phyloP scores from a whole-genome alignment of 2,113 vertebrate genomes.

The Daubentonia madagascariensis region DNA sequence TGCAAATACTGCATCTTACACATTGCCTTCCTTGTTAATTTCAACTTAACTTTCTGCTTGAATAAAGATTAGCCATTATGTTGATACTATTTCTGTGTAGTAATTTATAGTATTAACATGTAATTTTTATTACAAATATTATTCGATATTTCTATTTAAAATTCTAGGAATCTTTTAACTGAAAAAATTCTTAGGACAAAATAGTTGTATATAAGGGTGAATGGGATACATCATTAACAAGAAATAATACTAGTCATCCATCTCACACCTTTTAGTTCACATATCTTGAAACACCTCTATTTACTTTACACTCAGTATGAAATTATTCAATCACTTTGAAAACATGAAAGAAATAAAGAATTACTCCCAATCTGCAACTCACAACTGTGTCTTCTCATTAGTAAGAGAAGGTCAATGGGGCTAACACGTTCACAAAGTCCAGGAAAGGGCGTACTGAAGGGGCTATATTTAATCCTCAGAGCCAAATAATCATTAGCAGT shows the following conservation, averaged over 20 bases:
- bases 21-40: neutral
- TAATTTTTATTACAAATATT: neutral
- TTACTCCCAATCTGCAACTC: conserved; percentile 33
- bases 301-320: conserved; percentile 48
- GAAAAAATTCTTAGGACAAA: neutral
- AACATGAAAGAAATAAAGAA: conserved; percentile 69
- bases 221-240: neutral
- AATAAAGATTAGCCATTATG: neutral
- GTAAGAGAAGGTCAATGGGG: conserved; percentile 51
- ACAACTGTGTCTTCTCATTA: conserved; percentile 17
- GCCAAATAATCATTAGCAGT: conserved; percentile 52
- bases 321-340: conserved; percentile 56
- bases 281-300: neutral
- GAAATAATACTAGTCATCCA: neutral
- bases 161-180: neutral
- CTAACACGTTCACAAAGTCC: conserved; percentile 36
- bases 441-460: neutral
- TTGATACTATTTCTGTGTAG: neutral
- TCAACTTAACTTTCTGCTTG: neutral
- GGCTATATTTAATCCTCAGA: conserved; percentile 42
- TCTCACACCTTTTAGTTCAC: neutral
- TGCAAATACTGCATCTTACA: neutral
- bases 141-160: neutral
- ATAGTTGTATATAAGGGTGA: neutral
- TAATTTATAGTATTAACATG: neutral